phyloP scores from a whole-genome alignment of 2,113 vertebrate species.

The Boleophthalmus pectinirostris region DNA sequence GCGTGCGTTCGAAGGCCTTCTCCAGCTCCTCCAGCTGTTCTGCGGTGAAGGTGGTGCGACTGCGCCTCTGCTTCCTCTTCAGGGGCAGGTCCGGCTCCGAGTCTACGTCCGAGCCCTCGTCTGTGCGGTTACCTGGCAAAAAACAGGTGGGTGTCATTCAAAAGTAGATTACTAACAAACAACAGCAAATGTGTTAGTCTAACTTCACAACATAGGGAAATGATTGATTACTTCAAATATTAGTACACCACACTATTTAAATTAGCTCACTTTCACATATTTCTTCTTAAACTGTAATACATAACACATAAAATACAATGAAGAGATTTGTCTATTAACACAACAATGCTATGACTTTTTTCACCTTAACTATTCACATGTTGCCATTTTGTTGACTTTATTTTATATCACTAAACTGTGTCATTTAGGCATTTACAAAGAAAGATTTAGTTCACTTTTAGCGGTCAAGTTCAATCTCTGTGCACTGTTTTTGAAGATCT shows the following conservation, averaged over 20 bases:
- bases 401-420: not conserved
- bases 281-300: not conserved
- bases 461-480: conserved; percentile 4
- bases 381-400: not conserved
- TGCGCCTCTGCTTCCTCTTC: conserved; percentile 97
- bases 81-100: conserved; percentile 94
- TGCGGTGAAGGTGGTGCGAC: conserved; percentile 95
- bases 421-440: not conserved
- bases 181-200: not conserved
- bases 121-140: conserved; percentile 87
- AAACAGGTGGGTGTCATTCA: not conserved
- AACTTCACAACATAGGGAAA: not conserved
- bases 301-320: not conserved
- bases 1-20: conserved; percentile 97
- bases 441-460: not conserved
- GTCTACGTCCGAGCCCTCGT: conserved; percentile 94
- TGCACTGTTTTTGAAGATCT: conserved; percentile 1
- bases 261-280: not conserved
- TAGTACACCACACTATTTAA: not conserved
- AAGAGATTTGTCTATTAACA: not conserved
- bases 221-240: not conserved
- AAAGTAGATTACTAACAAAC: not conserved
- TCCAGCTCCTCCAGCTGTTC: conserved; percentile 99
- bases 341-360: not conserved
- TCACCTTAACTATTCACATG: conserved; percentile 4